These are phyloP conservation scores for Chloroclysta siterata DNA, from an alignment of 2,888 invertebrate genomes.

Conservation along the genomic window DNA sequence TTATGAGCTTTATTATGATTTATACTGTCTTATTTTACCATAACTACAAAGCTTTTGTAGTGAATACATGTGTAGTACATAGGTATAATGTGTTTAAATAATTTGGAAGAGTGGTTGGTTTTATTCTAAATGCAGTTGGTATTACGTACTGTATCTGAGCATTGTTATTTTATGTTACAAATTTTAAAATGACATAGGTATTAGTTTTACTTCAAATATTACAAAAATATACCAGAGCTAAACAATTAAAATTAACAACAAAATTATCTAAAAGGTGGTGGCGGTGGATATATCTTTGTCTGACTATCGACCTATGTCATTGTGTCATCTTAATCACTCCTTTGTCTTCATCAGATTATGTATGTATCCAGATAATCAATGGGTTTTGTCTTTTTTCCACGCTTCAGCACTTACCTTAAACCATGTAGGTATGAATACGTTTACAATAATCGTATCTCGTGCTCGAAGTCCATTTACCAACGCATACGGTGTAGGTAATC, in stretches of 20 bases:
- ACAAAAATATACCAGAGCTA: too few relatives aligned
- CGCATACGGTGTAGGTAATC: not conserved
- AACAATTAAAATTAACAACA: too few relatives aligned
- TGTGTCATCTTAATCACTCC: not conserved
- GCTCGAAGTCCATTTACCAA: slow-evolving; percentile 1
- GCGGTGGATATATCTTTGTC: not conserved
- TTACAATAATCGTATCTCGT: not conserved
- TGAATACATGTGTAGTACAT: too few relatives aligned
- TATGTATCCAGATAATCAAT: not conserved
- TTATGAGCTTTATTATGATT: slow-evolving; percentile 14
- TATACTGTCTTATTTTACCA: not conserved
- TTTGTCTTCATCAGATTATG: not conserved
- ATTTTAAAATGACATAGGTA: too few relatives aligned
- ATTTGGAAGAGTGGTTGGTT: not conserved
- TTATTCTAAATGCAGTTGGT: too few relatives aligned
- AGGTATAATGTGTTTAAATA: not conserved
- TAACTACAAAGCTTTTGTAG: not conserved
- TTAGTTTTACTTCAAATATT: too few relatives aligned
- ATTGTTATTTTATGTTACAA: too few relatives aligned
- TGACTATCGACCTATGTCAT: not conserved
- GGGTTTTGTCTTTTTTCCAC: not conserved
- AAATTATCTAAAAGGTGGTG: too few relatives aligned
- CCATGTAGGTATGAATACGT: too few relatives aligned
- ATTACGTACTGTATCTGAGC: too few relatives aligned
- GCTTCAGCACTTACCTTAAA: too few relatives aligned